These are phyloP conservation scores for Cryptocephalus moraei DNA, from an alignment of 2,888 invertebrate genomes.

Conservation along the genomic window DNA sequence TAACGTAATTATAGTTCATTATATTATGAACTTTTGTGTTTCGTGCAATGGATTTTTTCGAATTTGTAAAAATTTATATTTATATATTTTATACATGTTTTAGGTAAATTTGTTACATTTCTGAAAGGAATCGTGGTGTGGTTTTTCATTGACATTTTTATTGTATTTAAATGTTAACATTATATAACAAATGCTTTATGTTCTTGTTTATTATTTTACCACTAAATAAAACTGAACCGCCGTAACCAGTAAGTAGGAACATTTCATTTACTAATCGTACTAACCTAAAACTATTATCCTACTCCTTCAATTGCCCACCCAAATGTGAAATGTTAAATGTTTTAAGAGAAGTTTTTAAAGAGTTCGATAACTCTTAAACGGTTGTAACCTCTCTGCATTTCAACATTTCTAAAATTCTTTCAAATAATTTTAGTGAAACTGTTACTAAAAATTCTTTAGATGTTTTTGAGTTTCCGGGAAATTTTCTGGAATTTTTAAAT, in stretches of 20 bases:
- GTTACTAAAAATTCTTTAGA: no score
- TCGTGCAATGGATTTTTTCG: slow-evolving; percentile 7
- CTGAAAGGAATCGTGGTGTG: slow-evolving; percentile 9
- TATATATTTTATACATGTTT: slow-evolving; percentile 21
- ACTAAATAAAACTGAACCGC: not conserved
- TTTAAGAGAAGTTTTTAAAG: no score
- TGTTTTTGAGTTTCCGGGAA: no score
- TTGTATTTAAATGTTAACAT: slow-evolving; percentile 17
- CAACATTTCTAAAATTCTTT: no score
- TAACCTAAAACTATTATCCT: not conserved
- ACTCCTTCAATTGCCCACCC: no score
- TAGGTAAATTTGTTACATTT: slow-evolving; percentile 14
- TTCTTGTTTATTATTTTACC: not conserved
- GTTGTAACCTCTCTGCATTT: no score
- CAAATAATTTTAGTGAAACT: no score
- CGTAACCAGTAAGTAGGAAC: not conserved
- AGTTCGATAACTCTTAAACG: no score
- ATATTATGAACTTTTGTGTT: slow-evolving; percentile 7
- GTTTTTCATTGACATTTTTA: slow-evolving; percentile 15
- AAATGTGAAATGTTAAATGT: no score
- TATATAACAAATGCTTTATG: slow-evolving; percentile 4
- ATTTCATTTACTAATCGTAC: not conserved
- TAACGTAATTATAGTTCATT: not conserved
- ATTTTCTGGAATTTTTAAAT: no score
- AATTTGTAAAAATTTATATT: slow-evolving; percentile 10